Percentiles rank a stretch among this genome's conserved stretches.
phyloP scores from a whole-genome alignment of 1,140 invertebrate species.

The Diprion similis region DNA sequence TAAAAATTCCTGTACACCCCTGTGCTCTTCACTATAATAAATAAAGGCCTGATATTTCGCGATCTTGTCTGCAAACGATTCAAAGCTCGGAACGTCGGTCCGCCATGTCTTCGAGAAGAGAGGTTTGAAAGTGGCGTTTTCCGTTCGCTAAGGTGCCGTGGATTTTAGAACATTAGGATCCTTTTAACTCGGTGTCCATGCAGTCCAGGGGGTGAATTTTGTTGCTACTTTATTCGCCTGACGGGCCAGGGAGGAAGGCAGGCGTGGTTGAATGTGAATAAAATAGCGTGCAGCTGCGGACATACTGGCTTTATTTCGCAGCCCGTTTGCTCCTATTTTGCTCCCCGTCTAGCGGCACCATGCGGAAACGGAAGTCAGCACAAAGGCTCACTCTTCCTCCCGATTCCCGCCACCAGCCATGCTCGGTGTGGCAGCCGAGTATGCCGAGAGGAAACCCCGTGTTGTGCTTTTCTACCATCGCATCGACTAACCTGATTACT shows the following conservation, averaged over 20 bases:
- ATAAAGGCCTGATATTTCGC: too few relatives aligned
- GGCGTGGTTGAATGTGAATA: neutral
- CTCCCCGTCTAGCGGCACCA: neutral
- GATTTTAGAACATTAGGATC: neutral
- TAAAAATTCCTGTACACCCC: too few relatives aligned
- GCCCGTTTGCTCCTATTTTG: conserved; percentile 4
- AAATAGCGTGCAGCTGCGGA: conserved; percentile 6
- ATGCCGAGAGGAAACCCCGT: neutral
- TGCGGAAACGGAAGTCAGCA: neutral
- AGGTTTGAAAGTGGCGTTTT: too few relatives aligned
- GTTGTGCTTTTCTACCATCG: neutral
- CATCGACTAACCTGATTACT: conserved; percentile 2
- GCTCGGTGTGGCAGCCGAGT: neutral
- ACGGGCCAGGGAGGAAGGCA: neutral
- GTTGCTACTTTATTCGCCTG: neutral
- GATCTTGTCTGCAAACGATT: too few relatives aligned
- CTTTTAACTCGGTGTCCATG: neutral
- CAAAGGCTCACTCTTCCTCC: neutral
- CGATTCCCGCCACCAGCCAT: neutral
- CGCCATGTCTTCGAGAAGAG: too few relatives aligned
- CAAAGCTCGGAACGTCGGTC: too few relatives aligned
- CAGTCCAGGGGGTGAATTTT: neutral
- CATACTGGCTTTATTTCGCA: neutral
- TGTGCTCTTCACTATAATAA: too few relatives aligned
- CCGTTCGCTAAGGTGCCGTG: too few relatives aligned